Percentiles rank a stretch among this genome's conserved stretches.
phyloP scores from a whole-genome alignment of 2,797 vertebrate genomes.

The Sciurus vulgaris region DNA sequence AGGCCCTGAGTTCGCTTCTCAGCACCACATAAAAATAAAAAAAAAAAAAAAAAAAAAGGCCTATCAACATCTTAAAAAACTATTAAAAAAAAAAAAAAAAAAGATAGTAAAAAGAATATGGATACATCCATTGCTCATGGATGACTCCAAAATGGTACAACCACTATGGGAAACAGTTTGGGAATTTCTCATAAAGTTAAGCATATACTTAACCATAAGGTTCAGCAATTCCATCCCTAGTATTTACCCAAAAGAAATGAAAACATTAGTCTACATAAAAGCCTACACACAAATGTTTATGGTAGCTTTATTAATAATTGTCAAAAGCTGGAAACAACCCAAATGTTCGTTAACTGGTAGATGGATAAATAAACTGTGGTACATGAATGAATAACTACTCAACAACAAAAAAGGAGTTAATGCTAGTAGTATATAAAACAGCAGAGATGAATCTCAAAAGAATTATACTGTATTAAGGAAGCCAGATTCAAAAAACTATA shows the following conservation, averaged over 20 bases:
- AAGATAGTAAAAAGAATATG: not conserved
- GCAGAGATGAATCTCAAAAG: not conserved
- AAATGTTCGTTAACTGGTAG: not conserved
- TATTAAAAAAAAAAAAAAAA: not conserved
- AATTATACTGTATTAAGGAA: not conserved
- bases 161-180: not conserved
- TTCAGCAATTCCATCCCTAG: not conserved
- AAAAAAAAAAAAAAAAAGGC: too few relatives aligned
- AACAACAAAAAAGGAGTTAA: not conserved
- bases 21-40: too few relatives aligned
- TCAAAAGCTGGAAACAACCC: constrained; percentile 55
- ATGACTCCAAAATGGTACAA: constrained; percentile 15
- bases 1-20: too few relatives aligned
- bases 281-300: not conserved
- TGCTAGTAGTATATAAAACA: constrained; percentile 12
- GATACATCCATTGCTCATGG: not conserved
- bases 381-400: not conserved
- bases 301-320: not conserved
- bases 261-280: constrained; percentile 11
- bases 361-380: not conserved
- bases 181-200: constrained; percentile 29
- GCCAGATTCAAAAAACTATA: not conserved
- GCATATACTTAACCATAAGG: constrained; percentile 3
- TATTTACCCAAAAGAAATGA: constrained; percentile 55
- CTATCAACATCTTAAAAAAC: too few relatives aligned